These are phyloP conservation scores for Paguma larvata DNA, from an alignment of 2,797 vertebrate species.

Conservation along the genomic window DNA sequence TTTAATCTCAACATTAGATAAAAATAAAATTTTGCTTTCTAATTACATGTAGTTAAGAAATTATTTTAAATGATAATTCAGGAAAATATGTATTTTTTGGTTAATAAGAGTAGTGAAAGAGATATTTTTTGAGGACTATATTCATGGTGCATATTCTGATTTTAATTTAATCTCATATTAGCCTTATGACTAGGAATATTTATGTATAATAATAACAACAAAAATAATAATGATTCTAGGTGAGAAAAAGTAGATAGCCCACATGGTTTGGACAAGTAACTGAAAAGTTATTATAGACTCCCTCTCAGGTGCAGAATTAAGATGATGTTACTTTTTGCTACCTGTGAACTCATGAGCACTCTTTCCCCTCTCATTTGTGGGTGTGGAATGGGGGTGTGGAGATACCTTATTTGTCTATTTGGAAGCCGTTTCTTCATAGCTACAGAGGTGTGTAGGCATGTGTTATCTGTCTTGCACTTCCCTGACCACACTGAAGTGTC, in stretches of 20 bases:
- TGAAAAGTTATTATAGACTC: not conserved
- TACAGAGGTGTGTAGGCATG: not conserved
- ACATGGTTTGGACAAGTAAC: not conserved
- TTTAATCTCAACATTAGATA: conserved; percentile 34
- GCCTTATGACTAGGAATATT: not conserved
- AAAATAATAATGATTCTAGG: not conserved
- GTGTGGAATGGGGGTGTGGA: not conserved
- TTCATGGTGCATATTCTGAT: not conserved
- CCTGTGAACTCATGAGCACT: not conserved
- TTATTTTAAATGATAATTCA: not conserved
- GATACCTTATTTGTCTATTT: not conserved
- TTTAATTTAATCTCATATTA: conserved; percentile 25
- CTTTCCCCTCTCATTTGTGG: not conserved
- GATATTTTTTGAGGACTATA: conserved; percentile 2
- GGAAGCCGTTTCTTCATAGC: conserved; percentile 23
- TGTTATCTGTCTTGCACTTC: not conserved
- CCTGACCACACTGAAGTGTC: not conserved
- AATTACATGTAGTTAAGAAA: not conserved
- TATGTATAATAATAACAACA: not conserved
- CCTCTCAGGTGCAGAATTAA: not conserved
- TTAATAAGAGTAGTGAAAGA: not conserved
- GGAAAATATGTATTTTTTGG: conserved; percentile 1
- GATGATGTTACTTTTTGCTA: not conserved
- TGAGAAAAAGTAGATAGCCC: not conserved
- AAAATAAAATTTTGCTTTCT: conserved; percentile 30